Evolutionary conservation across 2,888 invertebrate species (phyloP), one percentile per base, ranked within the genome.

Genomic region (Tipula unca): DNA sequence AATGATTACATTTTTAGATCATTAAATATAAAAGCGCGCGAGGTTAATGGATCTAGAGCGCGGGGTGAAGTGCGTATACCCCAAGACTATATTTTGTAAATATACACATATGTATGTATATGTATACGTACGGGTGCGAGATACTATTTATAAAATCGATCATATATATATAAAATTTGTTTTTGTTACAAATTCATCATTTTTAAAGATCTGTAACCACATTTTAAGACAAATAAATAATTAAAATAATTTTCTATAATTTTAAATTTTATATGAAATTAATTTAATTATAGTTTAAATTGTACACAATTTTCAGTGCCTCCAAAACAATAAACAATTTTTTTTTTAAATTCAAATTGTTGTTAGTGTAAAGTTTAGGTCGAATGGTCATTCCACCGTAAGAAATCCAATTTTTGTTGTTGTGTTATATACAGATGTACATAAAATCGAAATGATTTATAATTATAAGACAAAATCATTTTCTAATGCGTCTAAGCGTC

Each of bases 401-500:
- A 69, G 20, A 69, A 69, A 69, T 3, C 17, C 48, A 48, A 17
- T 48, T n/a, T n/a, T 48, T 48, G n/a, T 48, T 48, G 42, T 42
- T 42, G 48, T 54, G 5, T 32, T 32, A 32, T 32, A 6, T 32
- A 32, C 32, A 32, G 17, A 17, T 54, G n/a, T 25, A 25, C n/a
- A 69, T 25, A 69, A 25, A 20, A 69, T 69, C 69, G 69, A 25
- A 69, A 69, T 69, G 69, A 69, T 69, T 69, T 69, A 69, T 69
- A 69, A 69, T 69, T 69, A 69, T 69, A 69, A 69, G 69, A 25
- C 69, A 69, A 69, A 69, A 20, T 25, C 25, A 69, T 69, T 69
- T 69, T 69, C 69, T 69, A 69, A 69, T 69, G 69, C 69, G 69
- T 69, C 69, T 69, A 69, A 69, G 69, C 69, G 69, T 69, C 69